phyloP scores from a whole-genome alignment of 2,888 invertebrate genomes.

The Sminthurides aquaticus region DNA sequence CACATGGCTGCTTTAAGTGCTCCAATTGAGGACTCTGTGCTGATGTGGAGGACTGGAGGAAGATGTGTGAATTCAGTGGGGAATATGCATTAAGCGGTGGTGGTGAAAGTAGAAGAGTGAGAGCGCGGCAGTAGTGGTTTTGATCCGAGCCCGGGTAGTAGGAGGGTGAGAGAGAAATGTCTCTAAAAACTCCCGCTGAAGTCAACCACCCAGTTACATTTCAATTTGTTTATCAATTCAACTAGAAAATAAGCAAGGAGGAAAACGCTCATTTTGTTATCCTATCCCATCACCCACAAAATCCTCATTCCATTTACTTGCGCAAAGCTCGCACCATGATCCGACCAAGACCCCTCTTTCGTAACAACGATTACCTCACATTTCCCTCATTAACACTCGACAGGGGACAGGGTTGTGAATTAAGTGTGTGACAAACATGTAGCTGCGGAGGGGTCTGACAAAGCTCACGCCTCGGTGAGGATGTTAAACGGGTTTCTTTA shows the following conservation, averaged over 20 bases:
- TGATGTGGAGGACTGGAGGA: background rate
- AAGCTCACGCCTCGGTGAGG: no score
- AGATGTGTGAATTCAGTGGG: background rate
- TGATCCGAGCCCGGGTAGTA: no score
- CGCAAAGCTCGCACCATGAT: background rate
- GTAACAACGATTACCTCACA: no score
- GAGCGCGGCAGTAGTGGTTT: no score
- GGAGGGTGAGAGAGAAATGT: no score
- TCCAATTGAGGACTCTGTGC: no score
- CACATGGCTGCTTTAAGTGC: no score
- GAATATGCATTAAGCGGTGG: background rate
- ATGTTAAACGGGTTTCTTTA: no score
- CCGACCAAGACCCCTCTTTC: no score
- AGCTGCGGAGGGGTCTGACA: background rate
- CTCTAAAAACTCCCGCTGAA: no score
- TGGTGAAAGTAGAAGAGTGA: background rate
- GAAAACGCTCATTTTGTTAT: constrained; percentile 26
- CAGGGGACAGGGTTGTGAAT: no score
- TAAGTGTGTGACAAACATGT: background rate
- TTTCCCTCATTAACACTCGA: no score
- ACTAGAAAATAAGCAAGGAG: constrained; percentile 30
- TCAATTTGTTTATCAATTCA: constrained; percentile 34
- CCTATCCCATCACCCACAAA: constrained; percentile 10
- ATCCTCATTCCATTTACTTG: background rate
- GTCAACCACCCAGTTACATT: constrained; percentile 20